Evolutionary conservation across 2,888 invertebrate genomes (phyloP).

Genomic region (Charanyca ferruginea): DNA sequence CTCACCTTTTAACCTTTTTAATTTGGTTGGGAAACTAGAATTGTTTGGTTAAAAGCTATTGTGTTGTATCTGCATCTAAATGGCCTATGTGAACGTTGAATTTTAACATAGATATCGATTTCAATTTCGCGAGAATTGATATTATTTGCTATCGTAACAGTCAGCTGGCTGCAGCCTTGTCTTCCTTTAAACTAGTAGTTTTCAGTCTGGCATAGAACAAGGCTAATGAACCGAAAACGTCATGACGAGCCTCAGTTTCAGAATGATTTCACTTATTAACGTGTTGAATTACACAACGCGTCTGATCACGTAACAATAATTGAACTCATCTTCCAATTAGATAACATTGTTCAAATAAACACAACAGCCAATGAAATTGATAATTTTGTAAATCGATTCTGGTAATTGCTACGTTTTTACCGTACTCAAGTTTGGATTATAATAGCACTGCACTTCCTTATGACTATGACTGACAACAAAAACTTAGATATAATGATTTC

Average conservation of each 20-base stretch:
- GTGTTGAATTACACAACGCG: slow-evolving; percentile 73
- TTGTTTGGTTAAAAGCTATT: slow-evolving; percentile 74
- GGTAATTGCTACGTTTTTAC: slow-evolving; percentile 63
- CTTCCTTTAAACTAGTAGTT: slow-evolving; percentile 78
- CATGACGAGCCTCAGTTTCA: slow-evolving; percentile 77
- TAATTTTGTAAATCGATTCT: slow-evolving; percentile 62
- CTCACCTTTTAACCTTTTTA: slow-evolving; percentile 85
- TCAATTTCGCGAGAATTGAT: slow-evolving; percentile 66
- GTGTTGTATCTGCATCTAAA: slow-evolving; percentile 64
- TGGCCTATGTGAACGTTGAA: slow-evolving; percentile 46
- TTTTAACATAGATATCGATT: slow-evolving; percentile 48
- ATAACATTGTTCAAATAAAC: slow-evolving; percentile 62
- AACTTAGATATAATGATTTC: slow-evolving; percentile 66
- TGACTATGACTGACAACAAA: slow-evolving; percentile 61
- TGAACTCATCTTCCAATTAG: slow-evolving; percentile 74
- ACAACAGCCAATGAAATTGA: slow-evolving; percentile 55
- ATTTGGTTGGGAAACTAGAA: slow-evolving; percentile 78
- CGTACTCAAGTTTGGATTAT: slow-evolving; percentile 52
- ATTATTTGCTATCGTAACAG: slow-evolving; percentile 81
- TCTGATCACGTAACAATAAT: slow-evolving; percentile 79
- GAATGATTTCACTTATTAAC: slow-evolving; percentile 85
- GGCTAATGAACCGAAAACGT: slow-evolving; percentile 82
- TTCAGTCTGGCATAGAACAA: slow-evolving; percentile 81
- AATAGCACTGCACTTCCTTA: slow-evolving; percentile 65
- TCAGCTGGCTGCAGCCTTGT: slow-evolving; percentile 83